phyloP scores from a whole-genome alignment of 2,113 vertebrate genomes.

The Gambusia affinis region DNA sequence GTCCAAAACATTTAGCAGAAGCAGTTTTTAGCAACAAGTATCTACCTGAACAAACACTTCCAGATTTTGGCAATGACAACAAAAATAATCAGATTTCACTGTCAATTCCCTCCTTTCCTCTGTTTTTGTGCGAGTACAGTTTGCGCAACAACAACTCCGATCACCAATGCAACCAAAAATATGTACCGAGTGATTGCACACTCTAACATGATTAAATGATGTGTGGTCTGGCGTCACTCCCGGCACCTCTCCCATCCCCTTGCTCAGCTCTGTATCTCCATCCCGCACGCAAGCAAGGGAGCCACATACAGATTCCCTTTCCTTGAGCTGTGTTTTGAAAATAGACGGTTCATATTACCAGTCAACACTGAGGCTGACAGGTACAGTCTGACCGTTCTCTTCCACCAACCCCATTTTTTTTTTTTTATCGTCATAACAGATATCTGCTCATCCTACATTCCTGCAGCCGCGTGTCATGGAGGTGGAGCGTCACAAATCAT shows the following conservation, averaged over 20 bases:
- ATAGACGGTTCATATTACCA: slow-evolving; percentile 72
- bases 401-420: neutral
- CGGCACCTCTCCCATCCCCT: slow-evolving; percentile 66
- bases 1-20: slow-evolving; percentile 21
- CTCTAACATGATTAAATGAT: slow-evolving; percentile 78
- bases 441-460: slow-evolving; percentile 27
- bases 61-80: slow-evolving; percentile 17
- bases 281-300: slow-evolving; percentile 30
- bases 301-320: slow-evolving; percentile 57
- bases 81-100: slow-evolving; percentile 3
- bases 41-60: neutral
- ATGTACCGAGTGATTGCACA: slow-evolving; percentile 69
- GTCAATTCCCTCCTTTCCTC: slow-evolving; percentile 17
- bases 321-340: slow-evolving; percentile 70
- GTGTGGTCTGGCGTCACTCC: slow-evolving; percentile 77
- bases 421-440: slow-evolving; percentile 4
- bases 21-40: slow-evolving; percentile 25
- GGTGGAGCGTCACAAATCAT: slow-evolving; percentile 46
- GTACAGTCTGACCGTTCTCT: slow-evolving; percentile 57
- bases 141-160: slow-evolving; percentile 69
- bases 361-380: slow-evolving; percentile 73
- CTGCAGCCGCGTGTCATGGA: slow-evolving; percentile 32
- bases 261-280: slow-evolving; percentile 52
- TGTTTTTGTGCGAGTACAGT: slow-evolving; percentile 15
- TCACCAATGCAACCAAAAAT: slow-evolving; percentile 64